These are phyloP conservation scores for Apteryx owenii DNA, from an alignment of 2,113 vertebrate genomes.

Conservation along the genomic window DNA sequence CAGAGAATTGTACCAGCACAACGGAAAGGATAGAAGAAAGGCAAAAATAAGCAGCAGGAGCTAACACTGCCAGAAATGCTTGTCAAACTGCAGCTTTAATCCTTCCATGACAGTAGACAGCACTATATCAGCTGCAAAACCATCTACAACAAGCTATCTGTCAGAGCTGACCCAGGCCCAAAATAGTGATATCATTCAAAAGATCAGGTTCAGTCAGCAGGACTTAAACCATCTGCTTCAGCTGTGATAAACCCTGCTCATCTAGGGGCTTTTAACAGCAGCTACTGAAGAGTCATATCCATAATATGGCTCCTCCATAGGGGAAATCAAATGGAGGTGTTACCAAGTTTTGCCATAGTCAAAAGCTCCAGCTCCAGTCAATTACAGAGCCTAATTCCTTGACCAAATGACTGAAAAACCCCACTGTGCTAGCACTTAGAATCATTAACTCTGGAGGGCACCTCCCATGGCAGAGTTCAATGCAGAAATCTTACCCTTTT, in stretches of 20 bases:
- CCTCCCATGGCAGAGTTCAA: not conserved
- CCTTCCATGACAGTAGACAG: not conserved
- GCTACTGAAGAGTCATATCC: not conserved
- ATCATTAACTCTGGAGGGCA: not conserved
- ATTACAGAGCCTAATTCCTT: not conserved
- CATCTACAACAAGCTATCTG: rapidly evolving
- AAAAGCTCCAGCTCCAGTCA: not conserved
- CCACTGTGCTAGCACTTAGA: rapidly evolving
- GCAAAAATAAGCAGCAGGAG: not conserved
- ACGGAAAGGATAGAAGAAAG: not conserved
- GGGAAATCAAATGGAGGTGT: not conserved
- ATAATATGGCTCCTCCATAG: too few species aligned
- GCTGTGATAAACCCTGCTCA: not conserved
- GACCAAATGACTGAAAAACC: not conserved
- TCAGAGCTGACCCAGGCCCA: not conserved
- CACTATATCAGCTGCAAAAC: not conserved
- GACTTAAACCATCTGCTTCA: too few species aligned
- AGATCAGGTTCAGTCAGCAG: not conserved
- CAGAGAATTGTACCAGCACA: not conserved
- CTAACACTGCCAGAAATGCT: not conserved
- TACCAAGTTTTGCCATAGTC: not conserved
- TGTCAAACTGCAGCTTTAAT: not conserved
- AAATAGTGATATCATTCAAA: rapidly evolving
- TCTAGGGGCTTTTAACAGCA: not conserved
- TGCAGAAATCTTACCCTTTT: not conserved